A percentile compares a stretch with the other conserved stretches of the same genome.
phyloP scores from a whole-genome alignment of 92 coral and sea anemone species.

The Actinostola sp. region DNA sequence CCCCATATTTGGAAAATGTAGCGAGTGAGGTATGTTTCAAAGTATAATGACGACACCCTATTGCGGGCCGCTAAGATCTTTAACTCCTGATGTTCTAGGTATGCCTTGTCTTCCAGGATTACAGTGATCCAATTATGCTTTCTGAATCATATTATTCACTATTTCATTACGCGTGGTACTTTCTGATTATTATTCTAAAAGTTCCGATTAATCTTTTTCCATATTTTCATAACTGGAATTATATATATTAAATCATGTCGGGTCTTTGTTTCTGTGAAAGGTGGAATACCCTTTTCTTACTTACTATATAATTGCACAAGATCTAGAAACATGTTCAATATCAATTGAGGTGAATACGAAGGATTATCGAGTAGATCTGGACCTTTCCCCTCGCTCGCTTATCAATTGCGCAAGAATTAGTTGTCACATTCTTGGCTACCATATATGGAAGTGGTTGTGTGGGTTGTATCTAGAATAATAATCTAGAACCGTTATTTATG shows the following conservation, averaged over 20 bases:
- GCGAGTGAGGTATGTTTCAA: too few species aligned
- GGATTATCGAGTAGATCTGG: too few species aligned
- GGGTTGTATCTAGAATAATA: too few species aligned
- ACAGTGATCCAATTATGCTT: conserved; percentile 2
- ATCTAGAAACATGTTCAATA: too few species aligned
- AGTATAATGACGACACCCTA: neutral
- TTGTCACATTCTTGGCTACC: too few species aligned
- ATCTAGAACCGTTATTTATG: too few species aligned
- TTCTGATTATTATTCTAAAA: neutral
- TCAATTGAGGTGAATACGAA: too few species aligned
- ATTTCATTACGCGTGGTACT: neutral
- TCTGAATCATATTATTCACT: neutral
- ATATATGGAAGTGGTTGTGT: too few species aligned
- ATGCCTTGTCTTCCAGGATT: neutral
- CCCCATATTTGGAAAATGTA: neutral
- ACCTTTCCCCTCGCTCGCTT: too few species aligned
- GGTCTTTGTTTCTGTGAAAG: too few species aligned
- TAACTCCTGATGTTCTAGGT: neutral
- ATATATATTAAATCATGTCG: neutral
- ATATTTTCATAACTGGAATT: neutral
- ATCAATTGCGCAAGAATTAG: too few species aligned
- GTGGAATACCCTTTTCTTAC: neutral
- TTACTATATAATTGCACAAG: too few species aligned
- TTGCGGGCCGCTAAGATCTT: neutral
- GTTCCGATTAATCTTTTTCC: neutral